A percentile compares a stretch with the other conserved stretches of the same genome.
Conservation (phyloP, 2,797 vertebrate species). For the Euphonia xanthogaster region DNA sequence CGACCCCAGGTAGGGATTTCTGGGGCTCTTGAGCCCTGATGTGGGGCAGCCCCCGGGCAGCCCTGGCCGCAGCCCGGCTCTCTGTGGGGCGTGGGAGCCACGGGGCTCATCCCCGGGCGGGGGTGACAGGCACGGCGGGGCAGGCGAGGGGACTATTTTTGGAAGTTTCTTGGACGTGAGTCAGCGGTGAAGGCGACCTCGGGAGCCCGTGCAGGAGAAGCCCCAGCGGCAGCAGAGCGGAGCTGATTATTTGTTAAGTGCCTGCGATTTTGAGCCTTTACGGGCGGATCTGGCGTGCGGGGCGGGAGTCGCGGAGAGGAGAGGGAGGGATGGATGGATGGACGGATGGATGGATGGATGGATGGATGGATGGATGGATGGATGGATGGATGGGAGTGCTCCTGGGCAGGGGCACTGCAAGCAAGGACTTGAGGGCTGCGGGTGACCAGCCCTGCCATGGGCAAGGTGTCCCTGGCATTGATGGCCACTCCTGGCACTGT, state of each 20-base stretch:
- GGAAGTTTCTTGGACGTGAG: constrained; percentile 54
- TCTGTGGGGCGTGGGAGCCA: not conserved
- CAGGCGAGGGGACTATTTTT: constrained; percentile 39
- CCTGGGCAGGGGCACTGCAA: not conserved
- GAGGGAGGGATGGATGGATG: not conserved
- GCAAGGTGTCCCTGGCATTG: not conserved
- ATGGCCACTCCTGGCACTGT: not conserved
- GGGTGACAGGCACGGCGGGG: not conserved
- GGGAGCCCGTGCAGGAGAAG: not conserved
- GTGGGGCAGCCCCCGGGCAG: not conserved
- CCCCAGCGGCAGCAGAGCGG: not conserved
- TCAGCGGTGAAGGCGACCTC: not conserved
- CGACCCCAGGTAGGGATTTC: constrained; percentile 10
- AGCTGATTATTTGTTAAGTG: not conserved
- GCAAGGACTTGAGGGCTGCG: not conserved
- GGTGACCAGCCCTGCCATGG: not conserved
- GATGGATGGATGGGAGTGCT: rapidly evolving
- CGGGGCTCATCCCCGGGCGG: not conserved
- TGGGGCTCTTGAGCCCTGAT: not conserved
- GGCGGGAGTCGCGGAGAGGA: rapidly evolving
- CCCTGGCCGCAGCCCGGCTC: not conserved
- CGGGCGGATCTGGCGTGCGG: not conserved
- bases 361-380: not conserved
- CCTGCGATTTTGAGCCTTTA: not conserved
- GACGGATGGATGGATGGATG: not conserved